Conservation (phyloP, 2,113 vertebrate genomes). For the Peromyscus polionotus region DNA sequence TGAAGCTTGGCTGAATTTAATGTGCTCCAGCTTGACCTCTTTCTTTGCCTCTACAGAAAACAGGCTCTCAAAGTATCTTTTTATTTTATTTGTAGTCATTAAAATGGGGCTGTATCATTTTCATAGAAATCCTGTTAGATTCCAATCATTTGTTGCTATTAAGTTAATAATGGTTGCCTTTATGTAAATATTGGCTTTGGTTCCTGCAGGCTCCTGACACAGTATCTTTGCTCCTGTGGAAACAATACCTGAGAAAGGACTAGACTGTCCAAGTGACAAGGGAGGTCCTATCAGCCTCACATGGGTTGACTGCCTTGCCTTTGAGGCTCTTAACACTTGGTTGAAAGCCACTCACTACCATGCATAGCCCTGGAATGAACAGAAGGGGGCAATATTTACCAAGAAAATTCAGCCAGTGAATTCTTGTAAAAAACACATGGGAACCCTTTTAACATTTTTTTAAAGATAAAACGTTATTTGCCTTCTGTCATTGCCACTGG, state of each 20-base stretch:
- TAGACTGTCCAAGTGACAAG: not conserved
- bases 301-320: not conserved
- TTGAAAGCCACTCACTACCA: not conserved
- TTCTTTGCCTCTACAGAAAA: constrained; percentile 7
- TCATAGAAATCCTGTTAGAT: not conserved
- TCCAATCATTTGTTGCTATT: constrained; percentile 11
- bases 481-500: not conserved
- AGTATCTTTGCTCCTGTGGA: not conserved
- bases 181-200: not conserved
- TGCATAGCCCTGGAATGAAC: constrained; percentile 54
- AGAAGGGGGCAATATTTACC: constrained; percentile 87
- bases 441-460: not conserved
- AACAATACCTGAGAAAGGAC: constrained; percentile 31
- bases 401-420: constrained; percentile 64
- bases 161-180: not conserved
- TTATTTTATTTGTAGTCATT: not conserved
- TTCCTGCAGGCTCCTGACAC: not conserved
- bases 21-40: not conserved
- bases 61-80: not conserved
- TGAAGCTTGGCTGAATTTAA: not conserved
- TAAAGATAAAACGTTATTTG: constrained; percentile 5
- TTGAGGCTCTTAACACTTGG: not conserved
- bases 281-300: not conserved
- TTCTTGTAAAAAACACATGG: not conserved
- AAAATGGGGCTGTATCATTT: not conserved